phyloP scores from a whole-genome alignment of 2,797 vertebrate species.

The Balearica regulorum region DNA sequence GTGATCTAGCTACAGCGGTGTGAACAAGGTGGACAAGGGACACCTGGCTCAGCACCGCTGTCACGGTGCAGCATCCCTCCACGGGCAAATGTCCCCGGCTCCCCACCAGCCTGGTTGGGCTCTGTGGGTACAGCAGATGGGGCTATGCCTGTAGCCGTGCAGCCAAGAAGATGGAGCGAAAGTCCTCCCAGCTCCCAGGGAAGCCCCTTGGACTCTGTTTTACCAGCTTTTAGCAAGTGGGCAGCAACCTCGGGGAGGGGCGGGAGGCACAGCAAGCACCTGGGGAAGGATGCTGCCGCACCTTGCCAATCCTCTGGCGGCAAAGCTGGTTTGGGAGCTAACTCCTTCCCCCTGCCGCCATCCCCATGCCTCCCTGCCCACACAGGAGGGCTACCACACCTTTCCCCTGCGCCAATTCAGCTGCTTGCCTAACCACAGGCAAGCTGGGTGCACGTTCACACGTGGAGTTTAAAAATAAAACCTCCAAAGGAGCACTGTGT shows the following conservation, averaged over 20 bases:
- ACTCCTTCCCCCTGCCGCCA: neutral
- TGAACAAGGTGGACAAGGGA: neutral
- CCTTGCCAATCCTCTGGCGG: accelerated
- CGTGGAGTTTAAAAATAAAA: neutral
- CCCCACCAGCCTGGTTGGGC: accelerated
- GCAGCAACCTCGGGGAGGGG: neutral
- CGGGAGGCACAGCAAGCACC: neutral
- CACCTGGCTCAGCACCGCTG: neutral
- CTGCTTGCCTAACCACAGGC: neutral
- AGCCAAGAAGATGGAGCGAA: neutral
- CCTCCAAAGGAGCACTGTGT: neutral
- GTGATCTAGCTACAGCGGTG: accelerated
- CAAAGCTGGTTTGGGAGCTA: neutral
- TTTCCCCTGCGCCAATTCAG: neutral
- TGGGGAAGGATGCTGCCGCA: neutral
- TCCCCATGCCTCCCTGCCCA: neutral
- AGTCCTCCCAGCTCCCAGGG: neutral
- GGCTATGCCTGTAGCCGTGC: neutral
- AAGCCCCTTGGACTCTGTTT: neutral
- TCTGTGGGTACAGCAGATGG: neutral
- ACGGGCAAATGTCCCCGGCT: neutral
- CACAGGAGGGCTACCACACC: neutral
- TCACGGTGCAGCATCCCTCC: neutral
- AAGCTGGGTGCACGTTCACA: neutral
- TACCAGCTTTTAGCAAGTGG: neutral